Base-by-base conservation (phyloP, 2,797 vertebrate species). In the Epinephelus awoara region DNA sequence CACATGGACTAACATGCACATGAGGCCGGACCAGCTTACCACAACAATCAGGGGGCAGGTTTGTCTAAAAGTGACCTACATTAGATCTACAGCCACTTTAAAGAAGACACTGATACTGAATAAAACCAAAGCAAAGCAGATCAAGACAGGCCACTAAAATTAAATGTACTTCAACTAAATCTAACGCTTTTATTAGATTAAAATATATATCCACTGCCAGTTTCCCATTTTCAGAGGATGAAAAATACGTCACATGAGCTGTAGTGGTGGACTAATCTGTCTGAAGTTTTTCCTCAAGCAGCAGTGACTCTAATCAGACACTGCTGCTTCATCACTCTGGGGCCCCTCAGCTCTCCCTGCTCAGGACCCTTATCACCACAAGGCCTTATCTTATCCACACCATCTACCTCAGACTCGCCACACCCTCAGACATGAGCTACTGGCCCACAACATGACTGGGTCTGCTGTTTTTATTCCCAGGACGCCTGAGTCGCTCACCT, bases 311-410 rank as follows among this genome's bases (percentile, higher is more conserved):
- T 40, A 49, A 68, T 78, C 47, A 46, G 59, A 34, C 19, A 21
- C 42, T 18, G 10, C n/a, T 75, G 64, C 68, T 1, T 23, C 63
- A 61, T 81, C 72, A 27, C 56, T 67, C 59, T 46, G 61, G 62
- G 56, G 29, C 68, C 74, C 47, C 57, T 52, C 49, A 9, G 56
- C 19, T 34, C 34, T 29, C 6, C 18, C 25, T 34, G 14, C 61
- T 55, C 34, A 9, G 19, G 29, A 34, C 25, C 17, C 61, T 77
- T 56, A 72, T 80, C 67, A 52, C 75, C 56, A 63, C 58, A 21
- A 18, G 52, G 63, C 50, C 58, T 86, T 64, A 80, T 86, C 87
- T 80, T 69, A 80, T 85, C 85, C 65, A 58, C 69, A 77, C 17
- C 65, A 86, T 88, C 81, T 56, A 73, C 76, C 73, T 58, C 79